phyloP scores from a whole-genome alignment of 2,797 vertebrate genomes.

The Peromyscus eremicus region DNA sequence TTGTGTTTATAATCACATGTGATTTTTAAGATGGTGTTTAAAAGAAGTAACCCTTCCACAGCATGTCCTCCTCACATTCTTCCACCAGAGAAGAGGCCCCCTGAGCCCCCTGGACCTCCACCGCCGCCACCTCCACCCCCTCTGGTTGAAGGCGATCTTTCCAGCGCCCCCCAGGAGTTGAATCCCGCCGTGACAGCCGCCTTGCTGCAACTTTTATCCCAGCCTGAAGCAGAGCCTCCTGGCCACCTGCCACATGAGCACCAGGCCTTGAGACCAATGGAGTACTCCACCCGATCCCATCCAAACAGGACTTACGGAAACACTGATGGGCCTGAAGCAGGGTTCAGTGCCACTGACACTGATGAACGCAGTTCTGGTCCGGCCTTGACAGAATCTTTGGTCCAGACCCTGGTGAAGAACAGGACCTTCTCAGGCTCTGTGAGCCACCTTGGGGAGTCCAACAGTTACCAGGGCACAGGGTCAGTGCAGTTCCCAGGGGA shows the following conservation, averaged over 20 bases:
- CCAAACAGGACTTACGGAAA: constrained; percentile 89
- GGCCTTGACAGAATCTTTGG: constrained; percentile 87
- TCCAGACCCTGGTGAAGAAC: constrained; percentile 89
- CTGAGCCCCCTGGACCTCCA: constrained; percentile 93
- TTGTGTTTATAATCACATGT: constrained; percentile 83
- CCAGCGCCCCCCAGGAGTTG: constrained; percentile 89
- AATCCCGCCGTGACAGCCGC: constrained; percentile 94
- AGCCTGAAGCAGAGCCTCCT: constrained; percentile 91
- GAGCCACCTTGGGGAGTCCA: constrained; percentile 90
- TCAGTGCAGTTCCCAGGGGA: constrained; percentile 96
- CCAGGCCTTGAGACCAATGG: constrained; percentile 81
- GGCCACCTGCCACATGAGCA: constrained; percentile 86
- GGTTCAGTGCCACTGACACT: constrained; percentile 86
- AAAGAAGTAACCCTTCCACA: constrained; percentile 93
- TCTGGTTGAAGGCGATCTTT: constrained; percentile 88
- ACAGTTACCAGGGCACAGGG: constrained; percentile 89
- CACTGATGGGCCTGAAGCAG: constrained; percentile 87
- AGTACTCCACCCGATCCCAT: constrained; percentile 85
- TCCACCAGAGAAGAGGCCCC: constrained; percentile 92
- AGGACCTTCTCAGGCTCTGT: constrained; percentile 91
- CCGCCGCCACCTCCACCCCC: constrained; percentile 86
- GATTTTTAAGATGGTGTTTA: constrained; percentile 89
- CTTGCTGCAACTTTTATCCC: constrained; percentile 95
- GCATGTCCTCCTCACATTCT: constrained; percentile 89
- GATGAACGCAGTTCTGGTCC: constrained; percentile 88